A percentile compares a stretch with the other conserved stretches of the same genome.
Evolutionary conservation across 2,113 vertebrate species (phyloP).

Genomic region (Atherinomorus stipes): DNA sequence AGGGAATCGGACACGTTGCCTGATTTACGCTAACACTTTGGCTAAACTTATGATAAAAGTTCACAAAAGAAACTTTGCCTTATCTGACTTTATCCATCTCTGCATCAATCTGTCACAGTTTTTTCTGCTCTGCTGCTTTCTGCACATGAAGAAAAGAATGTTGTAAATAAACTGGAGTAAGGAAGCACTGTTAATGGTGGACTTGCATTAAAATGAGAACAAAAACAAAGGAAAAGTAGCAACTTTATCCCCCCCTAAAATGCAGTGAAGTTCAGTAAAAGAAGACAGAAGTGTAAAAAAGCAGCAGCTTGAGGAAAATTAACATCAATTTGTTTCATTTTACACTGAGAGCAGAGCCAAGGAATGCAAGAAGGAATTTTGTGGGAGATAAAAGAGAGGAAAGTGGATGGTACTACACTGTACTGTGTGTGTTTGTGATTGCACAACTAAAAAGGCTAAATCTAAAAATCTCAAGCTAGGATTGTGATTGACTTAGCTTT

Average conservation of each 20-base stretch:
- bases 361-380: constrained; percentile 76
- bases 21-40: constrained; percentile 82
- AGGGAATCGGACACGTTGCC: constrained; percentile 74
- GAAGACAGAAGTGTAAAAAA: constrained; percentile 16
- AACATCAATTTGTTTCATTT: constrained; percentile 47
- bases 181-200: background rate
- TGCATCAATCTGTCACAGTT: constrained; percentile 48
- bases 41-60: constrained; percentile 80
- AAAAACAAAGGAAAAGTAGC: background rate
- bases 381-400: constrained; percentile 67
- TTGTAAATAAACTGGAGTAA: background rate
- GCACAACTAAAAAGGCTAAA: constrained; percentile 12
- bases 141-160: background rate
- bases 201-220: background rate
- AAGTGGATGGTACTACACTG: constrained; percentile 64
- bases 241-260: background rate
- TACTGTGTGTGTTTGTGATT: constrained; percentile 34
- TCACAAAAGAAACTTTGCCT: constrained; percentile 71
- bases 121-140: background rate
- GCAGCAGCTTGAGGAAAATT: constrained; percentile 49
- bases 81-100: constrained; percentile 63
- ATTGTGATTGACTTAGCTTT: background rate
- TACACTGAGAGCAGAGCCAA: constrained; percentile 48
- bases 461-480: background rate
- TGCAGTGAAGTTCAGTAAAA: background rate